Base-by-base conservation (phyloP, 2,113 vertebrate genomes). In the Nanorana parkeri region DNA sequence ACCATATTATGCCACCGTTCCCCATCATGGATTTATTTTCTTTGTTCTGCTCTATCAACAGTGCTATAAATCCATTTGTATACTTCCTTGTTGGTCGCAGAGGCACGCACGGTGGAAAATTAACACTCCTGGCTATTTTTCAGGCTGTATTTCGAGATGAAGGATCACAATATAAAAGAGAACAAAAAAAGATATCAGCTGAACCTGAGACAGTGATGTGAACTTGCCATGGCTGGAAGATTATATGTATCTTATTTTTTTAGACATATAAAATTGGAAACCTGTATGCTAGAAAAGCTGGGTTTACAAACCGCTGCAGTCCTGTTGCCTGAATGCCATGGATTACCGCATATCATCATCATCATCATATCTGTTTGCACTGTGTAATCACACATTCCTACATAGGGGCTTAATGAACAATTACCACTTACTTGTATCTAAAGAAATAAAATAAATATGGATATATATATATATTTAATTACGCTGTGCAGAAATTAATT, bases 21-120 rank as follows among this genome's bases (percentile, higher is more conserved):
- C 36, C 41, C 17, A 64, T 61, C 4, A 26, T 72, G 32, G 55
- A 80, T 67, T 19, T 67, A 1, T 86, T 13, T 68, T 86, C 87
- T 7, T 75, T 90, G 74, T 84, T 89, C 16, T 88, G 88, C 52
- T 87, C 78, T 0, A 54, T 87, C 26, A 90, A 91, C 0, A 83
- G 89, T 51, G 65, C 17, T 21, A 71, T 86, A 80, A 86, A 83
- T 29, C 90, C 89, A 0, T 4, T 76, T 1, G 8, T 86, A 60
- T 89, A 85, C 55, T 81, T 89, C 68, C 69, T 86, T 28, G 66
- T 65, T 11, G 87, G 89, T 28, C 84, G 81, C 52, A 75, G 78
- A 1, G 23, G 20, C 7, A 60, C 17, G 1, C 32, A 26, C 5
- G 15, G 23, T 80, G 56, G 56, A 29, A 80, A 71, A 69, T 24